Conservation (phyloP, 2,113 vertebrate genomes). For the Sturnira hondurensis region DNA sequence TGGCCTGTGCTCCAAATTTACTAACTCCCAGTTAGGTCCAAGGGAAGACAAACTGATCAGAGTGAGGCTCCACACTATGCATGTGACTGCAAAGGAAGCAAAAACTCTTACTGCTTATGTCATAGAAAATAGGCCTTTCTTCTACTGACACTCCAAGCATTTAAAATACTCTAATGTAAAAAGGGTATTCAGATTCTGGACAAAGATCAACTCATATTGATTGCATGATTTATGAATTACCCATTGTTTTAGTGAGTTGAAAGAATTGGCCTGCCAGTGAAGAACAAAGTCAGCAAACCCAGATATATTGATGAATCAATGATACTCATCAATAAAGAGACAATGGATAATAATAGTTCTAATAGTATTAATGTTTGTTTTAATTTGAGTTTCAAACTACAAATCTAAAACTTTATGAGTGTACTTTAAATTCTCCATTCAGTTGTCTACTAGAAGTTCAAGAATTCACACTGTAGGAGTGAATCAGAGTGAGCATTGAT, state of each 20-base stretch:
- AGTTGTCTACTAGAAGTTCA: not conserved
- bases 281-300: not conserved
- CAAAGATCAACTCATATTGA: not conserved
- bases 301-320: not conserved
- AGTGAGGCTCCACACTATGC: rapidly evolving
- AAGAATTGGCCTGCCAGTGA: not conserved
- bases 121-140: not conserved
- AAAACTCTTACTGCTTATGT: not conserved
- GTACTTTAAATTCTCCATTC: not conserved
- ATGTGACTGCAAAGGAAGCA: not conserved
- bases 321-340: not conserved
- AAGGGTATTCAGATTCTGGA: not conserved
- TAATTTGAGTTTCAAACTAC: not conserved
- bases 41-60: not conserved
- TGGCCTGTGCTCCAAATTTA: not conserved
- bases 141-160: not conserved
- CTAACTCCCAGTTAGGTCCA: not conserved
- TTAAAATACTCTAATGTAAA: not conserved
- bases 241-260: not conserved
- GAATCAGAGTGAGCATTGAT: not conserved
- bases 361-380: not conserved
- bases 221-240: not conserved
- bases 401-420: not conserved
- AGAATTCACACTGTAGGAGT: not conserved
- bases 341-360: not conserved